These are phyloP conservation scores for Gymnoscopelus microlampas DNA, from an alignment of 2,797 vertebrate species.

Conservation along the genomic window DNA sequence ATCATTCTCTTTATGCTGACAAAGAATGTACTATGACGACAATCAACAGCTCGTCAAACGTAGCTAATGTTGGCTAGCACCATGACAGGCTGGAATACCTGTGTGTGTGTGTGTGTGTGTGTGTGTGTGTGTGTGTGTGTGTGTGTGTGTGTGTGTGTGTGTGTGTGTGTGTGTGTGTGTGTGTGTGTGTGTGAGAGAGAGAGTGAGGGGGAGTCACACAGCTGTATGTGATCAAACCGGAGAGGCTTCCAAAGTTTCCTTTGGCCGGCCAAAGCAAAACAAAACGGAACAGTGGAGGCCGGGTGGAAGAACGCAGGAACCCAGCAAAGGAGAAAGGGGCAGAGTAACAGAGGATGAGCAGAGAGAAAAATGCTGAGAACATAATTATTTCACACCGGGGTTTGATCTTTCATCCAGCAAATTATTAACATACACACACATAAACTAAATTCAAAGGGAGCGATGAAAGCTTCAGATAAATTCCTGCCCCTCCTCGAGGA, in stretches of 20 bases:
- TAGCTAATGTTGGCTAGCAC: slow-evolving; percentile 15
- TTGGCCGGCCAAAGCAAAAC: slow-evolving; percentile 65
- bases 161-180: neutral
- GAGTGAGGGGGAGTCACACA: slow-evolving; percentile 41
- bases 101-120: neutral
- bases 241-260: slow-evolving; percentile 66
- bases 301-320: slow-evolving; percentile 46
- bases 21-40: neutral
- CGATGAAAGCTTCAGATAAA: neutral
- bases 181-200: neutral
- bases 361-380: slow-evolving; percentile 37
- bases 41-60: slow-evolving; percentile 8
- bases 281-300: slow-evolving; percentile 29
- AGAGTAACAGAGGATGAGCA: slow-evolving; percentile 6
- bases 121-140: neutral
- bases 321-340: slow-evolving; percentile 4
- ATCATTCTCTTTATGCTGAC: neutral
- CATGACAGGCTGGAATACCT: slow-evolving; percentile 37
- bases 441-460: slow-evolving; percentile 20
- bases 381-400: slow-evolving; percentile 34
- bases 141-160: neutral
- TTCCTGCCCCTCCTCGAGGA: slow-evolving; percentile 38
- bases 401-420: slow-evolving; percentile 47
- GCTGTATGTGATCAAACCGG: slow-evolving; percentile 61
- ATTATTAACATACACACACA: slow-evolving; percentile 44